phyloP scores from a whole-genome alignment of 1,140 invertebrate species.

The Ceratina australensis region DNA sequence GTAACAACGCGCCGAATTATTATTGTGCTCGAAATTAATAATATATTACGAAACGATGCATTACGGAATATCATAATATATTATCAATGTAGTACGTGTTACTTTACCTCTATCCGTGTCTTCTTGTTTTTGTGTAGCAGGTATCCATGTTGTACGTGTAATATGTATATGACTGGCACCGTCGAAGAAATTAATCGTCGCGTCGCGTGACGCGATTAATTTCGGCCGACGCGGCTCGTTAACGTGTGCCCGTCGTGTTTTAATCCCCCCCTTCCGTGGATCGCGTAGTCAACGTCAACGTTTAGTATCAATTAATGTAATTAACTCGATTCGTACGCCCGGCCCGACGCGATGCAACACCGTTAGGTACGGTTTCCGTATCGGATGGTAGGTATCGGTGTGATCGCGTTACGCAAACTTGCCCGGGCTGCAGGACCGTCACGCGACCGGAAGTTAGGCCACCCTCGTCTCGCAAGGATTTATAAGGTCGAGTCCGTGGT shows the following conservation, averaged over 20 bases:
- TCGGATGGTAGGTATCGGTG: conserved; percentile 11
- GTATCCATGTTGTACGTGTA: too few relatives aligned
- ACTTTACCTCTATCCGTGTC: not conserved
- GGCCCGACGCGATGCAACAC: not conserved
- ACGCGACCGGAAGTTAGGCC: conserved; percentile 26
- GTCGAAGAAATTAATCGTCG: conserved; percentile 30
- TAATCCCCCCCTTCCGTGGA: conserved; percentile 3
- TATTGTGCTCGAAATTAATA: conserved; percentile 30
- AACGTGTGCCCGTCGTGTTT: conserved; percentile 2
- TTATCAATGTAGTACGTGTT: conserved; percentile 13
- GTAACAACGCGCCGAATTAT: not conserved
- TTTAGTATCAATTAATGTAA: conserved; percentile 44
- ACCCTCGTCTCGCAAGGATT: not conserved
- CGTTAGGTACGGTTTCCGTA: conserved; percentile 10
- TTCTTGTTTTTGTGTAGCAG: not conserved
- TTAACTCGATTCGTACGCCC: conserved; percentile 28
- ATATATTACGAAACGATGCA: conserved; percentile 38
- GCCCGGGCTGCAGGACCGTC: not conserved
- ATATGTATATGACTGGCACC: not conserved
- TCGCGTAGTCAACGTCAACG: conserved; percentile 17
- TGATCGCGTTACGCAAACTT: not conserved
- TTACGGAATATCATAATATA: conserved; percentile 28
- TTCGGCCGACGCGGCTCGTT: conserved; percentile 19
- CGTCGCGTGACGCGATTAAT: conserved; percentile 27
- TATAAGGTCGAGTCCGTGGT: not conserved